Conservation (phyloP, 2,113 vertebrate genomes). For the Rattus rattus region DNA sequence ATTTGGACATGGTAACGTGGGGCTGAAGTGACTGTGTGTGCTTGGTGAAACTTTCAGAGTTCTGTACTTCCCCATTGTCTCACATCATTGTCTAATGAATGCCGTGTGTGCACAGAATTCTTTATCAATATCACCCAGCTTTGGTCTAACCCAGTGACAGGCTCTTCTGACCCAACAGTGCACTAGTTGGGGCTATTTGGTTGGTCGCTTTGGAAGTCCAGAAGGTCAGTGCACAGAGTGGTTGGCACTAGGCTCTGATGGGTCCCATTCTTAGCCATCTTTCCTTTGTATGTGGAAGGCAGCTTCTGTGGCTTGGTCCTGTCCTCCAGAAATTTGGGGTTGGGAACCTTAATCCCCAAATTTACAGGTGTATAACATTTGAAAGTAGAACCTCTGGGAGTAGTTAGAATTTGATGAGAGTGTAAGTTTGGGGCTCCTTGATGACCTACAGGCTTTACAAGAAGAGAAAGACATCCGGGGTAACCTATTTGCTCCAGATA, state of each 20-base stretch:
- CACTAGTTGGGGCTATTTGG: background rate
- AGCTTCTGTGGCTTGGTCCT: background rate
- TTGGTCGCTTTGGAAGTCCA: background rate
- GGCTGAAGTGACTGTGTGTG: background rate
- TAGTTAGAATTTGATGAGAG: background rate
- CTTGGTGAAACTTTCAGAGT: background rate
- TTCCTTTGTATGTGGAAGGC: background rate
- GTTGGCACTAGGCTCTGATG: background rate
- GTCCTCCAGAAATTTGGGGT: background rate
- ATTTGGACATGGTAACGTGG: background rate
- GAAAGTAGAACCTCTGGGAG: background rate
- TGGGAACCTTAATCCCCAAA: background rate
- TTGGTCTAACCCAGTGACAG: background rate
- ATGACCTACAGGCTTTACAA: background rate
- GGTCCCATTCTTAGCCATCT: background rate
- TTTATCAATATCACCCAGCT: background rate
- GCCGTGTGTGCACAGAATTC: background rate
- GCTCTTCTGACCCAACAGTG: background rate
- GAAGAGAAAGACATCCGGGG: background rate
- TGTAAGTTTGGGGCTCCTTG: background rate
- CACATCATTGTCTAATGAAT: background rate
- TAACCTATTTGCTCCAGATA: background rate
- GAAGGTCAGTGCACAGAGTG: background rate
- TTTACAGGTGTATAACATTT: background rate
- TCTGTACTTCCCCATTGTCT: background rate